Evolutionary conservation across 2,113 vertebrate species (phyloP), one percentile per base, ranked within the genome.

Genomic region (Himantopus leucocephalus): DNA sequence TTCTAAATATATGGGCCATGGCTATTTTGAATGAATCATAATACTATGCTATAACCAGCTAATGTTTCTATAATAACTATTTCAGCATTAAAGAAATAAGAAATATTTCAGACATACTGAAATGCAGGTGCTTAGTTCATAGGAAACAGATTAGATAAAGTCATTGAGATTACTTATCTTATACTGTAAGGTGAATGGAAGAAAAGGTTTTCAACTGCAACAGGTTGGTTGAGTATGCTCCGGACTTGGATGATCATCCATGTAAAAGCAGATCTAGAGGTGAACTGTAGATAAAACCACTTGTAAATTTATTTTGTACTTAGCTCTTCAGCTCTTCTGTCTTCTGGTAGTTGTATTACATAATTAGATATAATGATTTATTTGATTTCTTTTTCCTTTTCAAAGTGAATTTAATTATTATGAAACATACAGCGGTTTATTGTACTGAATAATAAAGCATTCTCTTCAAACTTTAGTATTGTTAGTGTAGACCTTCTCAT

Each of bases 1-100:
- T 96, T 96, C 52, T 81, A 85, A 96, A 88, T 92, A 92, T 78
- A 68, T 88, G 70, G 79, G 87, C 90, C 80, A 55, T 74, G 56
- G 62, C 52, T 88, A 26, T 87, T 94, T 67, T 45, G 96, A 84
- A 81, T 70, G 72, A 79, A 64, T 82, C 41, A n/a, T 64, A 94
- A 90, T 71, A 34, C 74, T 71, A 21, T 37, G 14, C 64, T 56
- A 37, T 84, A 86, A 77, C 55, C 43, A 58, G 24, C 45, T 94
- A 63, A 87, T 63, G 58, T 79, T 92, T 90, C 75, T 39, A 5
- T 76, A 94, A 95, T 90, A 82, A 73, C 48, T 91, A 29, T 66
- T 77, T 74, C 58, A 86, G 32, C 68, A 78, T 84, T 92, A 62
- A 72, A 87, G 60, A 85, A 53, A 56, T 41, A 67, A 63, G 64